Evolutionary conservation across 2,113 vertebrate species (phyloP), one percentile per base, ranked within the genome.

Genomic region (Lophochroa leadbeateri): DNA sequence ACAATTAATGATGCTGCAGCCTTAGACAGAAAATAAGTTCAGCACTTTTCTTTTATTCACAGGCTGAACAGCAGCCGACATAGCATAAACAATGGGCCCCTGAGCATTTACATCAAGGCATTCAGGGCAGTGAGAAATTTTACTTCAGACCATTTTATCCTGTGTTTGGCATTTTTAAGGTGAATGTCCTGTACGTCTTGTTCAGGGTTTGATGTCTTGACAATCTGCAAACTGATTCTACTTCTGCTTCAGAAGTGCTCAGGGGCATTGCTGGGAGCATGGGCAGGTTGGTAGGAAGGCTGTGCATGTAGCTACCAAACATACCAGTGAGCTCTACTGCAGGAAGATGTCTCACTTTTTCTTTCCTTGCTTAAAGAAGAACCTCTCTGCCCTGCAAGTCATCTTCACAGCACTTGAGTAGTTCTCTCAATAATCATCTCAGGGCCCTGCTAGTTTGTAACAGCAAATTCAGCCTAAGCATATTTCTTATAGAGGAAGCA

Each of bases 41-140:
- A 79, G 84, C 69, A n/a, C 57, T 94, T 92, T 88, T 50, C 60
- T 86, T 95, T 68, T 64, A 84, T 89, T 94, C 86, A 84, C 3
- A 1, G 69, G 69, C 69, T 75, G 72, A 75, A 55, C 0, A 11
- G 50, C 86, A 95, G 77, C 69, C 55, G 41, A 79, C 78, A 37
- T 28, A 84, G 69, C 55, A 71, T 65, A 68, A 95, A 68, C 87
- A 92, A 52, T 44, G 70, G 49, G 43, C 67, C 75, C 24, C 74
- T 71, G 78, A 69, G 87, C 41, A 90, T 63, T 72, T 92, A 65
- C 33, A 35, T 85, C 58, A 82, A 76, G 60, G 41, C 9, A 2
- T 89, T 87, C 4, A 9, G 63, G 63, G 41, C 31, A 74, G 31
- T 20, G 11, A 68, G 52, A 94, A 47, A 72, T 74, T 85, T 92